phyloP scores from a whole-genome alignment of 2,113 vertebrate species.

The Romanogobio albipinnatus region DNA sequence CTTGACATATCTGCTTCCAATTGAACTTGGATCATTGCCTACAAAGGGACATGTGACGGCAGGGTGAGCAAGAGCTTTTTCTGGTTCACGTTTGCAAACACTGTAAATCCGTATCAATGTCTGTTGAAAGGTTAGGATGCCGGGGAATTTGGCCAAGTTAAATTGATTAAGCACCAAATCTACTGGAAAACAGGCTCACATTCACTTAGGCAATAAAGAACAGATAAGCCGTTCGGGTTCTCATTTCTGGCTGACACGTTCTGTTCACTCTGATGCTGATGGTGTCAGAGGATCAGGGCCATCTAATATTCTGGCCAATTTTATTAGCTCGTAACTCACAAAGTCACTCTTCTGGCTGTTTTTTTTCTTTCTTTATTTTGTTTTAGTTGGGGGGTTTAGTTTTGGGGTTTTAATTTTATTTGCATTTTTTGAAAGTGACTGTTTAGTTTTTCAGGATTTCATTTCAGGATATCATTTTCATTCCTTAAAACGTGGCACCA shows the following conservation, averaged over 20 bases:
- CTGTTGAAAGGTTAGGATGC: conserved; percentile 29
- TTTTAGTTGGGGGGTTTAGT: not conserved
- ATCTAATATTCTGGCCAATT: not conserved
- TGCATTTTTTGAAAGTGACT: too few species aligned
- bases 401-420: too few species aligned
- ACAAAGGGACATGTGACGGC: conserved; percentile 43
- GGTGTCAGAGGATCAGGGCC: not conserved
- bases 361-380: not conserved
- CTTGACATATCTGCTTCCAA: conserved; percentile 42
- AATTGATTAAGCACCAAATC: conserved; percentile 39
- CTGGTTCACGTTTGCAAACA: conserved; percentile 3
- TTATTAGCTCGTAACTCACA: not conserved
- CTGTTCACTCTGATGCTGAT: not conserved
- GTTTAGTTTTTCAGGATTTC: not conserved
- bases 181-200: conserved; percentile 29
- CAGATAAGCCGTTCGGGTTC: not conserved
- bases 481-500: not conserved
- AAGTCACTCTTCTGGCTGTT: not conserved
- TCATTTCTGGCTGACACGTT: conserved; percentile 8
- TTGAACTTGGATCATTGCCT: conserved; percentile 58
- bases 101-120: not conserved
- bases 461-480: not conserved
- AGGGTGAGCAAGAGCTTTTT: not conserved
- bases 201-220: conserved; percentile 20
- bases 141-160: conserved; percentile 20